Percentiles rank a stretch among this genome's conserved stretches.
Conservation (phyloP, 2,113 vertebrate genomes). For the Gorsachius goisagi region DNA sequence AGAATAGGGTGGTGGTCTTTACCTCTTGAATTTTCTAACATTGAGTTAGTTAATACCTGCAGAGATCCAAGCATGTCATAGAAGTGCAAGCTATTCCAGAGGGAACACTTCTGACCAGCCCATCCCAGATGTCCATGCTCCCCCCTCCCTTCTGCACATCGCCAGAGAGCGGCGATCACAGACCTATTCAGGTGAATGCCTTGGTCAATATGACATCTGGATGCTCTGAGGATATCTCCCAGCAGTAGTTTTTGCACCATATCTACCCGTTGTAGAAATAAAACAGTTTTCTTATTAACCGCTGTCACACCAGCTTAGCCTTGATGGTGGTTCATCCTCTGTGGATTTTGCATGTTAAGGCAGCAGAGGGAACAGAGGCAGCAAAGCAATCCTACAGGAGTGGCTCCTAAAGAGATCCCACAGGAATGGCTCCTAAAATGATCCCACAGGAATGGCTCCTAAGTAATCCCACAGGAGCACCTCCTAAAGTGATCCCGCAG, state of each 20-base stretch:
- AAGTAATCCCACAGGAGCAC: not conserved
- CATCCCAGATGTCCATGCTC: rapidly evolving
- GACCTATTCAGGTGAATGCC: not conserved
- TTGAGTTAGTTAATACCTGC: not conserved
- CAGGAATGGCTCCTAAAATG: too few relatives aligned
- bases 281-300: not conserved
- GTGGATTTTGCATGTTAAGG: not conserved
- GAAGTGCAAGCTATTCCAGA: not conserved
- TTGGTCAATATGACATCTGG: not conserved
- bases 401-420: not conserved
- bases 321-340: not conserved
- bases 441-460: not conserved
- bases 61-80: rapidly evolving
- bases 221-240: not conserved
- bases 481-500: not conserved
- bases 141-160: not conserved
- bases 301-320: not conserved
- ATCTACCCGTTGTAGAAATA: not conserved
- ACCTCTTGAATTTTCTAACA: not conserved
- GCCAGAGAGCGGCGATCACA: not conserved
- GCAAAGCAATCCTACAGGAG: not conserved
- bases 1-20: not conserved
- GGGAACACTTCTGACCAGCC: not conserved
- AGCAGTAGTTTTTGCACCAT: not conserved
- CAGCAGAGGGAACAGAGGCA: not conserved